phyloP scores from a whole-genome alignment of 2,113 vertebrate species.

The Brachirus orientalis region DNA sequence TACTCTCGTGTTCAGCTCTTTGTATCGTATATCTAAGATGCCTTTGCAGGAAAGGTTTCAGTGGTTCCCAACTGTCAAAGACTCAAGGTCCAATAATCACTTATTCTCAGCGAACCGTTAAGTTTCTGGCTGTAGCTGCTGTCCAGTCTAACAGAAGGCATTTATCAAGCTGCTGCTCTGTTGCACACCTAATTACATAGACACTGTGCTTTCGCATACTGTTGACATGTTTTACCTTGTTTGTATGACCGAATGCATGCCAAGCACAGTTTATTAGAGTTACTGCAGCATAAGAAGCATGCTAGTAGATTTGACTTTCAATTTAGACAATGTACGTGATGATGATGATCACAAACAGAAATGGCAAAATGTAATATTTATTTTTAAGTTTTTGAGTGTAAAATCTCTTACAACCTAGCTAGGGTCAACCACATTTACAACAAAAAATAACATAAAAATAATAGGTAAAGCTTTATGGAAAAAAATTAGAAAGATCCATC shows the following conservation, averaged over 20 bases:
- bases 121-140: conserved; percentile 63
- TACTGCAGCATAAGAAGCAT: not conserved
- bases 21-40: conserved; percentile 22
- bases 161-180: conserved; percentile 75
- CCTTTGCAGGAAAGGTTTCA: conserved; percentile 56
- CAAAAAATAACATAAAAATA: no score
- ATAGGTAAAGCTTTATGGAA: no score
- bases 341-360: no score
- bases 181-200: conserved; percentile 73
- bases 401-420: no score
- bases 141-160: conserved; percentile 60
- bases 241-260: conserved; percentile 63
- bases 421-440: no score
- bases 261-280: conserved; percentile 3
- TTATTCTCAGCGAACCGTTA: conserved; percentile 77
- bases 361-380: no score
- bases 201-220: conserved; percentile 64
- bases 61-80: conserved; percentile 57
- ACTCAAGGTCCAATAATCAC: conserved; percentile 62
- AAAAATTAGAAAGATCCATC: no score
- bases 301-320: not conserved
- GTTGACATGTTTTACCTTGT: conserved; percentile 67
- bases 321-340: no score
- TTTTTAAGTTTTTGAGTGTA: no score
- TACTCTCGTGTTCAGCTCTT: conserved; percentile 11